These are phyloP conservation scores for Campodea augens DNA, from an alignment of 1,140 invertebrate genomes.

Conservation along the genomic window DNA sequence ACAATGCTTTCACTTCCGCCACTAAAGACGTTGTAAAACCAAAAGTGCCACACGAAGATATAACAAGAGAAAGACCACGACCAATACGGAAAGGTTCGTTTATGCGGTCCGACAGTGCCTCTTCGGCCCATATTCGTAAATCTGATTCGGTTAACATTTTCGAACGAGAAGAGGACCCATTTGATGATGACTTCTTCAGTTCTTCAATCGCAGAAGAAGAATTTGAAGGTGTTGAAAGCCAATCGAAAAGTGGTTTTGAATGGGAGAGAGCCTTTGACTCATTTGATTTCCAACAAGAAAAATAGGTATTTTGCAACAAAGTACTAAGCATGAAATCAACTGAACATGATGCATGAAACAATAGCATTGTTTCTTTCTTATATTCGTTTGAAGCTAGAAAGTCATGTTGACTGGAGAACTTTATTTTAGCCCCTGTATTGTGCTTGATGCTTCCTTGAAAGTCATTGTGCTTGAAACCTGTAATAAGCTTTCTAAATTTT, in stretches of 20 bases:
- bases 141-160: constrained; percentile 77
- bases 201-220: constrained; percentile 23
- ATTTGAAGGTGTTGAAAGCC: constrained; percentile 22
- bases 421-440: too few relatives aligned
- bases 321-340: too few relatives aligned
- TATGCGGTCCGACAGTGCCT: constrained; percentile 13
- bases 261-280: constrained; percentile 20
- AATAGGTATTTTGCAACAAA: too few relatives aligned
- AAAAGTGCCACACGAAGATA: background rate
- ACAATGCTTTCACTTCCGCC: constrained; percentile 1
- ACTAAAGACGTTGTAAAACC: background rate
- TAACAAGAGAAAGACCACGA: background rate
- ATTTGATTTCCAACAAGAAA: constrained; percentile 24
- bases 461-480: too few relatives aligned
- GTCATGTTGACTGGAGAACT: too few relatives aligned
- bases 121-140: constrained; percentile 40
- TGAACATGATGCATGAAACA: too few relatives aligned
- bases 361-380: too few relatives aligned
- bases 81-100: constrained; percentile 21
- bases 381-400: too few relatives aligned
- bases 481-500: too few relatives aligned
- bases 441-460: too few relatives aligned
- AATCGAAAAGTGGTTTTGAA: constrained; percentile 13
- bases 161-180: constrained; percentile 55
- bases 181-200: constrained; percentile 71